Evolutionary conservation across 1,140 invertebrate species (phyloP).

Genomic region (Drosophila tropicalis): DNA sequence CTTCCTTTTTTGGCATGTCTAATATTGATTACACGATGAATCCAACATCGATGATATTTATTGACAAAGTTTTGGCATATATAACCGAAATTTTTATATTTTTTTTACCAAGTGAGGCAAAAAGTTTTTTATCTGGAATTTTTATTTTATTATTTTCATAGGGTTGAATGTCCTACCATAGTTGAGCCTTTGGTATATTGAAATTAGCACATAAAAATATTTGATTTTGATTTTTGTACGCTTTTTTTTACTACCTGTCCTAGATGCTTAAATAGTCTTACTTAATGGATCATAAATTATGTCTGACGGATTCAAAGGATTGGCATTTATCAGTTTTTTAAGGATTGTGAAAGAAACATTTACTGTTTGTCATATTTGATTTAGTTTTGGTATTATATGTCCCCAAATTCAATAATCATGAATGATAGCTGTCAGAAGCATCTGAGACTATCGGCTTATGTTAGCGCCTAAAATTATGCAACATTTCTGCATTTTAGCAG

Average conservation of each 20-base stretch:
- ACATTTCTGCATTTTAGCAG: too few relatives aligned
- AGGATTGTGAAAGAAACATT: background rate
- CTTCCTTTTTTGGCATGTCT: conserved; percentile 22
- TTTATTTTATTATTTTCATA: background rate
- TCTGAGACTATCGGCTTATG: too few relatives aligned
- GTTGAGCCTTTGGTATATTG: background rate
- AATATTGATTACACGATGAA: conserved; percentile 44
- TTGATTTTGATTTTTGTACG: conserved; percentile 14
- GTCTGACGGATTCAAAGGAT: background rate
- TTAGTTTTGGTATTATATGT: too few relatives aligned
- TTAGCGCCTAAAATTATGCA: too few relatives aligned
- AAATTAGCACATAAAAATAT: conserved; percentile 18
- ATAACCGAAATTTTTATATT: conserved; percentile 46
- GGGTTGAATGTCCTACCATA: conserved; percentile 14
- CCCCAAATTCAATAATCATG: too few relatives aligned
- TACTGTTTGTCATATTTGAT: background rate
- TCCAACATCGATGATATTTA: conserved; percentile 64
- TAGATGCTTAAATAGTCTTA: background rate
- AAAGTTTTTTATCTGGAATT: conserved; percentile 35
- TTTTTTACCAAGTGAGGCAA: conserved; percentile 23
- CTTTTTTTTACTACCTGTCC: conserved; percentile 5
- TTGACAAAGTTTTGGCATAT: conserved; percentile 68
- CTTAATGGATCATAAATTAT: conserved; percentile 4
- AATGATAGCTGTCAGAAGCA: too few relatives aligned
- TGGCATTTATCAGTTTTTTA: background rate